These are phyloP conservation scores for Torymus aiolomorphi DNA, from an alignment of 2,888 invertebrate genomes.

Conservation along the genomic window DNA sequence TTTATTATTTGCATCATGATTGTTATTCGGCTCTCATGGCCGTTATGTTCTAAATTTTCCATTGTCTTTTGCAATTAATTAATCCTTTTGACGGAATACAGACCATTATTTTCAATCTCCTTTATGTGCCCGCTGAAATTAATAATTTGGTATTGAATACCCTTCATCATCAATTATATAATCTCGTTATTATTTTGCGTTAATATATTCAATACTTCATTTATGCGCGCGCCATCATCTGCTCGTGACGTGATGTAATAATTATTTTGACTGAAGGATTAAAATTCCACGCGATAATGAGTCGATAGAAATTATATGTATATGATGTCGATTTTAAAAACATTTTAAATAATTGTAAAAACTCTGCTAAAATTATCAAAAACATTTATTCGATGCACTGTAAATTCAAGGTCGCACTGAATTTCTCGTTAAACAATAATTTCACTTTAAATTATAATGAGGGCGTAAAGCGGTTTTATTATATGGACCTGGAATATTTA, in stretches of 20 bases:
- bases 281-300: too few relatives aligned
- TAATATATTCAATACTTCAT: constrained; percentile 26
- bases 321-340: too few relatives aligned
- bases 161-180: constrained; percentile 31
- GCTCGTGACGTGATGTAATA: constrained; percentile 10
- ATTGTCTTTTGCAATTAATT: constrained; percentile 51
- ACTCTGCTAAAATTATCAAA: too few relatives aligned
- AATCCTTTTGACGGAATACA: constrained; percentile 43
- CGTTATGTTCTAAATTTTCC: constrained; percentile 50
- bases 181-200: constrained; percentile 39
- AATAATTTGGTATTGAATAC: constrained; percentile 43
- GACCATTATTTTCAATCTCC: constrained; percentile 46
- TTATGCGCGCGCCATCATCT: background rate
- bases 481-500: too few relatives aligned
- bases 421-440: too few relatives aligned
- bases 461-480: too few relatives aligned
- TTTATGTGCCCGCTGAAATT: constrained; percentile 33
- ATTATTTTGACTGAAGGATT: too few relatives aligned
- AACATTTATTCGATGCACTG: too few relatives aligned
- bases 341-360: too few relatives aligned
- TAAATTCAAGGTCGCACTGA: too few relatives aligned
- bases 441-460: too few relatives aligned
- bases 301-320: too few relatives aligned
- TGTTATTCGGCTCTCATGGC: constrained; percentile 40
- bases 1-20: constrained; percentile 47